phyloP scores from a whole-genome alignment of 2,888 invertebrate genomes.

The Plebejus melissa region DNA sequence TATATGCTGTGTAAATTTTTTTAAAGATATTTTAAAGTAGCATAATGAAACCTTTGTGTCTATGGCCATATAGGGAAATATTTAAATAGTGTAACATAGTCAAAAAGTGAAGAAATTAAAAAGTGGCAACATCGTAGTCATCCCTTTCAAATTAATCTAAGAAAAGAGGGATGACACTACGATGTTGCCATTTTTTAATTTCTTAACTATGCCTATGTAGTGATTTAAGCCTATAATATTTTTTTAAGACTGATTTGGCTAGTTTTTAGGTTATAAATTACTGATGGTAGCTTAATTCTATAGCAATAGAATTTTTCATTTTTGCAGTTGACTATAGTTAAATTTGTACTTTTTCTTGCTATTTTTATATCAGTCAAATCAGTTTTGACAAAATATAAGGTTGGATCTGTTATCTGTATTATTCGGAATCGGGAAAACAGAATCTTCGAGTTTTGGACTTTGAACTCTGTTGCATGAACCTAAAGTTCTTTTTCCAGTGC shows the following conservation, averaged over 20 bases:
- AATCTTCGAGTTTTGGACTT: neutral
- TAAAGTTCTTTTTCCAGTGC: neutral
- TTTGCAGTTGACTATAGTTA: neutral
- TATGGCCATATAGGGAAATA: neutral
- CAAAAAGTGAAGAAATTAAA: no score
- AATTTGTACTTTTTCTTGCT: neutral
- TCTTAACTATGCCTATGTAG: neutral
- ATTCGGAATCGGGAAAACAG: neutral
- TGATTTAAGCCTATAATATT: neutral
- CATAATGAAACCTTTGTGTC: neutral
- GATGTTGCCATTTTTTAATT: no score
- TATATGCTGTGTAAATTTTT: neutral
- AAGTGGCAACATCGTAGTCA: no score
- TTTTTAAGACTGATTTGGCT: neutral
- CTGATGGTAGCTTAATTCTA: neutral
- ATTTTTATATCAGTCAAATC: neutral
- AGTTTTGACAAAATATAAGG: neutral
- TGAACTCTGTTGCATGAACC: neutral
- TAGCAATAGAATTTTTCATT: neutral
- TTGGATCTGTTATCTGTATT: neutral
- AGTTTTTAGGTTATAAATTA: neutral
- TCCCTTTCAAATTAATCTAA: no score
- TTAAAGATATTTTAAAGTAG: neutral
- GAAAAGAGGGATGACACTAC: no score
- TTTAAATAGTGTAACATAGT: neutral